Evolutionary conservation across 2,113 vertebrate genomes (phyloP).

Genomic region (Hiodon alosoides): DNA sequence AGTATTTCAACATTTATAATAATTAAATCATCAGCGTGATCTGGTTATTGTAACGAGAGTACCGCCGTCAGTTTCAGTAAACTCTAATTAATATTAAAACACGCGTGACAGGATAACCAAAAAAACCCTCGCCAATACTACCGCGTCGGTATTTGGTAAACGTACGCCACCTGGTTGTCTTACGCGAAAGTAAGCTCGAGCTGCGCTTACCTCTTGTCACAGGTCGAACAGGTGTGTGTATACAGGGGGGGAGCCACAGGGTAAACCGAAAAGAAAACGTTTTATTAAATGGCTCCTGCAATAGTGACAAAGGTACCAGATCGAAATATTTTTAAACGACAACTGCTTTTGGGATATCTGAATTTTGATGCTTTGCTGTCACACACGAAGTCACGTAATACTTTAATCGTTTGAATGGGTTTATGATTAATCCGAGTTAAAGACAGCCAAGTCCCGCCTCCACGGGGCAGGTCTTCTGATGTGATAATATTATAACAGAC

Average conservation of each 20-base stretch:
- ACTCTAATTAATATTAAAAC: neutral
- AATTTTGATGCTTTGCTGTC: constrained; percentile 14
- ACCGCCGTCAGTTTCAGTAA: neutral
- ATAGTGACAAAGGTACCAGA: neutral
- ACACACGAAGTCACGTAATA: constrained; percentile 24
- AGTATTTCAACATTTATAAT: no score
- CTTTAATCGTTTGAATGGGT: constrained; percentile 46
- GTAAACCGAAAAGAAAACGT: neutral
- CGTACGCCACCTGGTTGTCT: constrained; percentile 32
- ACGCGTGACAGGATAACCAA: neutral
- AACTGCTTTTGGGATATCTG: constrained; percentile 1
- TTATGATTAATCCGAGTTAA: constrained; percentile 14
- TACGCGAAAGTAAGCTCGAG: constrained; percentile 12
- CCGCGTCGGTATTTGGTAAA: constrained; percentile 23
- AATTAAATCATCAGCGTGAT: no score
- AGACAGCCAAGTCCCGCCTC: constrained; percentile 46
- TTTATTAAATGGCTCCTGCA: neutral
- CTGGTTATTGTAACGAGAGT: no score
- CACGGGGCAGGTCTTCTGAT: constrained; percentile 49
- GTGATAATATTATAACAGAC: constrained; percentile 57
- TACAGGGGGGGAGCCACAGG: neutral
- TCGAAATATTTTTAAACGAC: neutral
- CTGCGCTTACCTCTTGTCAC: neutral
- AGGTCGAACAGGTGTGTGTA: constrained; percentile 17
- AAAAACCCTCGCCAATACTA: neutral